These are phyloP conservation scores for Chaitophorus viminalis DNA, from an alignment of 2,888 invertebrate species.

Conservation along the genomic window DNA sequence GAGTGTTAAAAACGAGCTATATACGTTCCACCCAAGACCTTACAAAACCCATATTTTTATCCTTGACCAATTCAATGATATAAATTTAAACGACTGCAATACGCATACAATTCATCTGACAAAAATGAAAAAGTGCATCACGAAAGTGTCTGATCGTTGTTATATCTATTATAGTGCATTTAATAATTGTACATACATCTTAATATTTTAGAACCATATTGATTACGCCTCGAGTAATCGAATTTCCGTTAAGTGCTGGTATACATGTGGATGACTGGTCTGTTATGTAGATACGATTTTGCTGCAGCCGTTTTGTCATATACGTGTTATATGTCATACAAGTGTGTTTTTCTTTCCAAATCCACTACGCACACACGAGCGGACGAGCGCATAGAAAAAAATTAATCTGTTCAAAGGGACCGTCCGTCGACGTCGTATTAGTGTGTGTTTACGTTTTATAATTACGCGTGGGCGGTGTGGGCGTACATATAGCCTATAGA, in stretches of 20 bases:
- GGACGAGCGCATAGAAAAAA: constrained; percentile 24
- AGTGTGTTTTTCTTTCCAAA: constrained; percentile 21
- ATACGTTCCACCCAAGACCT: no score
- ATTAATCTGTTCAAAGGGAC: constrained; percentile 44
- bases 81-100: no score
- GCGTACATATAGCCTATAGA: not conserved
- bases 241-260: not conserved
- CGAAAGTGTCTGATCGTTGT: not conserved
- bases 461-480: constrained; percentile 50
- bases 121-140: no score
- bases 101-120: no score
- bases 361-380: not conserved
- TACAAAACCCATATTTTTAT: no score
- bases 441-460: constrained; percentile 50
- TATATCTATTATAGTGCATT: not conserved
- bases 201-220: not conserved
- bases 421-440: constrained; percentile 25
- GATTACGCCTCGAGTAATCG: not conserved
- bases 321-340: not conserved
- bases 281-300: not conserved
- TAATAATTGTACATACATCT: not conserved
- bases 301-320: no score
- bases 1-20: no score
- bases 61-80: no score
- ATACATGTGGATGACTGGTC: not conserved